phyloP scores from a whole-genome alignment of 2,797 vertebrate species.

The Pyrocephalus nanus region DNA sequence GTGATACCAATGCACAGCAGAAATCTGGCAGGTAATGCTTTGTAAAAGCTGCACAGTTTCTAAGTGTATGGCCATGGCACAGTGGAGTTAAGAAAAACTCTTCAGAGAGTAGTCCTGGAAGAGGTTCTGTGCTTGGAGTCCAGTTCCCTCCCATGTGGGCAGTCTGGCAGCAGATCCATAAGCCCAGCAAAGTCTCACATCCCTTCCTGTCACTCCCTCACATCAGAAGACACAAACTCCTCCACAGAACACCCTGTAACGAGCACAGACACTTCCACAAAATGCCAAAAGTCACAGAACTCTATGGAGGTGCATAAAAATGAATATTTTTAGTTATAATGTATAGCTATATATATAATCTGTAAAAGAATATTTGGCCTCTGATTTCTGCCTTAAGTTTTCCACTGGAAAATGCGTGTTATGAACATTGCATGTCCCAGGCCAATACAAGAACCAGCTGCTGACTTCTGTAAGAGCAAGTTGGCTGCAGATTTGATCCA shows the following conservation, averaged over 20 bases:
- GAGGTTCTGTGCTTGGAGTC: accelerated
- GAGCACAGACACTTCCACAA: neutral
- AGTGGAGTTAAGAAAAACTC: neutral
- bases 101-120: neutral
- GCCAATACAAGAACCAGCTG: neutral
- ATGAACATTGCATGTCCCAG: neutral
- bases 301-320: neutral
- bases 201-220: neutral
- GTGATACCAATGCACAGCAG: neutral
- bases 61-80: neutral
- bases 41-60: neutral
- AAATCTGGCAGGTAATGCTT: neutral
- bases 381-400: neutral
- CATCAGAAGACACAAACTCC: conserved; percentile 3
- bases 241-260: neutral
- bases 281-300: neutral
- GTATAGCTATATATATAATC: neutral
- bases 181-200: neutral
- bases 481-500: neutral
- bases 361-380: neutral
- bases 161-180: neutral
- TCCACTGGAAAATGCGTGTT: neutral
- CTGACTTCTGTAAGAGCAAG: neutral
- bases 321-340: neutral
- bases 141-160: accelerated